Conservation (phyloP, 2,888 invertebrate species). For the Amphiduros pacificus region DNA sequence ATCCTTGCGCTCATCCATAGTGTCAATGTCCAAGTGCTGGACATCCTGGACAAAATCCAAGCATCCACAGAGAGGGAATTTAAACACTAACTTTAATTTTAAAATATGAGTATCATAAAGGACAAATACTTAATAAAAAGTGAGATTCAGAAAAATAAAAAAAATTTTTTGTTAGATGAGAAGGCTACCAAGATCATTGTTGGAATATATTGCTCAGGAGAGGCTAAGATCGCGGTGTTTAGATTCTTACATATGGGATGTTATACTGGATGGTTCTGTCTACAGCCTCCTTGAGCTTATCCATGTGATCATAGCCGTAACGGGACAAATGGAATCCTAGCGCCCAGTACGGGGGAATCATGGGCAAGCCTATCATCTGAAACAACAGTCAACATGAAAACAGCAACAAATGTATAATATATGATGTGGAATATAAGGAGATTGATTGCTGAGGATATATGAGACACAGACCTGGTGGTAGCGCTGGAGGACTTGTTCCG, state of each 20-base stretch:
- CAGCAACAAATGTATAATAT: neutral
- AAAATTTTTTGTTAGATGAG: too few species aligned
- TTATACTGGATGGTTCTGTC: conserved; percentile 25
- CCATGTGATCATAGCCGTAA: conserved; percentile 54
- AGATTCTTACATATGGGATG: conserved; percentile 30
- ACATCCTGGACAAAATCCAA: conserved; percentile 41
- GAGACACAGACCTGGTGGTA: conserved; percentile 40
- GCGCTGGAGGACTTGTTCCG: conserved; percentile 63
- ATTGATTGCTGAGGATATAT: neutral
- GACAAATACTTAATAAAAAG: too few species aligned
- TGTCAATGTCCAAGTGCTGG: conserved; percentile 56
- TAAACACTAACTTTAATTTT: too few species aligned
- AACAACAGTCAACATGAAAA: conserved; percentile 9
- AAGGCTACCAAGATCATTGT: too few species aligned
- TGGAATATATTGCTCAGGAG: too few species aligned
- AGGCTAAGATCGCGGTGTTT: too few species aligned
- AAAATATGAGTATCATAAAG: too few species aligned
- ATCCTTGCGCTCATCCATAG: conserved; percentile 46
- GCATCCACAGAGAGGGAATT: too few species aligned
- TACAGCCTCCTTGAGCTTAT: conserved; percentile 26
- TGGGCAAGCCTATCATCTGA: conserved; percentile 69
- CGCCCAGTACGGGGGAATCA: conserved; percentile 82
- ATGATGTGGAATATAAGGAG: neutral
- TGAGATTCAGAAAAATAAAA: too few species aligned
- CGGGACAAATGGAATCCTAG: conserved; percentile 83